A percentile compares a stretch with the other conserved stretches of the same genome.
Evolutionary conservation across 2,888 invertebrate genomes (phyloP).

Genomic region (Adelphocoris suturalis): DNA sequence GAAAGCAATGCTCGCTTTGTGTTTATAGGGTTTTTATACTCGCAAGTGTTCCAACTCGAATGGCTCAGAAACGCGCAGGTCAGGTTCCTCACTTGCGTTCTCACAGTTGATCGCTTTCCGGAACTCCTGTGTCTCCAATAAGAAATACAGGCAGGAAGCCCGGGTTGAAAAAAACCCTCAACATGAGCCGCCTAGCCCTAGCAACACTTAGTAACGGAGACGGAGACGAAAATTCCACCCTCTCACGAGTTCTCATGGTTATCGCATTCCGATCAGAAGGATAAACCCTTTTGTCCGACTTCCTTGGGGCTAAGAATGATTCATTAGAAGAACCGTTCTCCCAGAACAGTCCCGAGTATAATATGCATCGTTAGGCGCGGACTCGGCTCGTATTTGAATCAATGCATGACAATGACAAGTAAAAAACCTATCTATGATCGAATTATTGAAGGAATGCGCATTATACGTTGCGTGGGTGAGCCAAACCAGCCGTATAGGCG

Average conservation of each 20-base stretch:
- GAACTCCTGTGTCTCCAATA: constrained; percentile 23
- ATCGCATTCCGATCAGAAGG: constrained; percentile 8
- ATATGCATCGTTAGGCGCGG: neutral
- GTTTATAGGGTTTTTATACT: too few relatives aligned
- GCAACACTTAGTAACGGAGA: neutral
- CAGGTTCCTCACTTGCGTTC: neutral
- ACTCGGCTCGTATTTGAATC: neutral
- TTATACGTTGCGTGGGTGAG: neutral
- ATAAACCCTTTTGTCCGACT: neutral
- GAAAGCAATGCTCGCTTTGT: too few relatives aligned
- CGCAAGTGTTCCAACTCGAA: neutral
- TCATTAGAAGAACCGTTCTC: constrained; percentile 30
- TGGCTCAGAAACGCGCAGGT: neutral
- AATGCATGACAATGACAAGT: neutral
- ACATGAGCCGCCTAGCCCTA: neutral
- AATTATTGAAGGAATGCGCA: neutral
- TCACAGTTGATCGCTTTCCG: constrained; percentile 11
- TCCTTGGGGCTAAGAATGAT: neutral
- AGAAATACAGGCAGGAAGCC: neutral
- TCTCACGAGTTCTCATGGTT: constrained; percentile 22
- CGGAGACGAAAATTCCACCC: neutral
- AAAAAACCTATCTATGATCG: neutral
- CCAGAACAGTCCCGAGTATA: constrained; percentile 1
- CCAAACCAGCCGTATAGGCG: neutral
- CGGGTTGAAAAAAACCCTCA: neutral